These are phyloP conservation scores for Phyllostomus hastatus DNA, from an alignment of 2,113 vertebrate species.

Conservation along the genomic window DNA sequence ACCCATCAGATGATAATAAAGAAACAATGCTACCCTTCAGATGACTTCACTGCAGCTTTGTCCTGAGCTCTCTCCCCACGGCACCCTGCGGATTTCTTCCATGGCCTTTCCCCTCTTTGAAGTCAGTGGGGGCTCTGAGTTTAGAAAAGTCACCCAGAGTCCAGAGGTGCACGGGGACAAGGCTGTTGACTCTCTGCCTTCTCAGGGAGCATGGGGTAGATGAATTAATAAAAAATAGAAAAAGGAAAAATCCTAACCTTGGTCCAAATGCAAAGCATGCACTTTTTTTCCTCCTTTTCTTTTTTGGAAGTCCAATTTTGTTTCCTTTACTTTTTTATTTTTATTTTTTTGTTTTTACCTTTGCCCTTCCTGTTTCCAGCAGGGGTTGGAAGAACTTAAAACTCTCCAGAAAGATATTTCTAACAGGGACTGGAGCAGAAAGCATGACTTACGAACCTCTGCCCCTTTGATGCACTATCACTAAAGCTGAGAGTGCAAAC, in stretches of 20 bases:
- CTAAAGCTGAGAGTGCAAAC: not conserved
- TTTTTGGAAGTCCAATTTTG: constrained; percentile 44
- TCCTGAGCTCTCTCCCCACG: not conserved
- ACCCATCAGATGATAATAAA: constrained; percentile 40
- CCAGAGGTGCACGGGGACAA: constrained; percentile 40
- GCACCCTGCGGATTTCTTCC: constrained; percentile 51
- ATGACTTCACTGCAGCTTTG: not conserved
- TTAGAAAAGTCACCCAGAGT: constrained; percentile 68
- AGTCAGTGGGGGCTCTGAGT: constrained; percentile 64
- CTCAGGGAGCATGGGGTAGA: not conserved
- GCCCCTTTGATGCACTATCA: constrained; percentile 60
- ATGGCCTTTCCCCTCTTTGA: constrained; percentile 60
- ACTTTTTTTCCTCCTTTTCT: constrained; percentile 25
- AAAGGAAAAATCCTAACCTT: not conserved
- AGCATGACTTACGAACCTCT: constrained; percentile 60
- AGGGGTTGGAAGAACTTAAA: constrained; percentile 66
- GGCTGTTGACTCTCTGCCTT: constrained; percentile 54
- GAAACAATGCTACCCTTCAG: constrained; percentile 39
- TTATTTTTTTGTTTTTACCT: constrained; percentile 62
- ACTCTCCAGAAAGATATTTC: constrained; percentile 66
- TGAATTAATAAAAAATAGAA: constrained; percentile 35
- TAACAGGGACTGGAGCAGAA: constrained; percentile 43
- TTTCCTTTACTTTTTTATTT: constrained; percentile 39
- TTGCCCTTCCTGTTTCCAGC: constrained; percentile 72
- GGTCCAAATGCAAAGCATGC: constrained; percentile 51